Base-by-base conservation (phyloP, 2,888 invertebrate genomes). In the Steinernema scapterisci region DNA sequence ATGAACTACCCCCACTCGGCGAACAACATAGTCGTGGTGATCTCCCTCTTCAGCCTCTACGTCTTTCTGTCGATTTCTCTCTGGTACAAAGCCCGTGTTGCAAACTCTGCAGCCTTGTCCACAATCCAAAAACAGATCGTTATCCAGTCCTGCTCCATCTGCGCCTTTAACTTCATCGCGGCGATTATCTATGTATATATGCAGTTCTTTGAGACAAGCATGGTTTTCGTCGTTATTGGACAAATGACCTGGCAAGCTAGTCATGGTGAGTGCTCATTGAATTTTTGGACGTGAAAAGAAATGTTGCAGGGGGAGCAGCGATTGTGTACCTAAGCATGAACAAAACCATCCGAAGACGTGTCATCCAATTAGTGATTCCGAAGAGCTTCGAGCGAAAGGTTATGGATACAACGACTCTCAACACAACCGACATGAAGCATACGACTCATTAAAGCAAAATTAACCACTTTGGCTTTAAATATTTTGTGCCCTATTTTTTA, bases 161-260 rank as follows among this genome's bases (percentile, higher is more conserved):
- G 54, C 25, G 54, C 54, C 3, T 63, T 63, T 16, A 25, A 63
- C 63, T 31, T 63, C n/a, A 27, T 63, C 27, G 63, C 63, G 11
- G 63, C 63, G 6, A 63, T 63, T 16, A 63, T 63, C 31, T 63
- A 63, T 31, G 63, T 63, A 6, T 54, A 54, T 27, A 54, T 54
- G 63, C 31, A 63, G 31, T 63, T 63, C 31, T 63, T 63, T 27
- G 27, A 27, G n/a, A 31, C 31, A 9, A 63, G 63, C 63, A 25
- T 63, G 7, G 31, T 63, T 1, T 63, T 63, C n/a, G 63, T 31
- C 9, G 63, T 63, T 3, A 31, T 63, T 38, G 63, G 63, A 1
- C 63, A 63, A 31, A 63, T 63, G 63, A 63, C 25, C 25, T 63
- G 63, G 63, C 63, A 63, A 63, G 63, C 63, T 1, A 63, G 63